Evolutionary conservation across 1,140 invertebrate species (phyloP).

Genomic region (Cydia splendana): DNA sequence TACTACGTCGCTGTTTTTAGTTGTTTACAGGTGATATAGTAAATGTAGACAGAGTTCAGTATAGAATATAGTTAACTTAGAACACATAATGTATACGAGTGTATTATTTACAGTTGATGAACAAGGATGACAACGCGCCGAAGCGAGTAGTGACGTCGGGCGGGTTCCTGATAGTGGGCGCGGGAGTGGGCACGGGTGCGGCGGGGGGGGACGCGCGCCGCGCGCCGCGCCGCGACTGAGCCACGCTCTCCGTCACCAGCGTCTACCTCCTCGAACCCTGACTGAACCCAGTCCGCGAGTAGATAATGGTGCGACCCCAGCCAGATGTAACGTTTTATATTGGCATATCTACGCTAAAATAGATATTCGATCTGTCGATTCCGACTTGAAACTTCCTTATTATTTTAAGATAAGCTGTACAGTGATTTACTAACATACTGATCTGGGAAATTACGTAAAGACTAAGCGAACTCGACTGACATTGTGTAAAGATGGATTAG

Average conservation of each 20-base stretch:
- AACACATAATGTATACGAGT: neutral
- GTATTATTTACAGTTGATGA: conserved; percentile 50
- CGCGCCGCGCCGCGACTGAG: conserved; percentile 23
- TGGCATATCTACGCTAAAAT: neutral
- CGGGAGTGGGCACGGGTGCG: conserved; percentile 47
- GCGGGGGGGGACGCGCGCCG: neutral
- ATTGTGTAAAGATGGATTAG: conserved; percentile 22
- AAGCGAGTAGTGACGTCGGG: conserved; percentile 70
- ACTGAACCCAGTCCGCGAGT: neutral
- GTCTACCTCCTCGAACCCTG: neutral
- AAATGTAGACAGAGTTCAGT: neutral
- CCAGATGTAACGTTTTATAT: neutral
- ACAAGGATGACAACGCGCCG: conserved; percentile 51
- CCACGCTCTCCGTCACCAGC: neutral
- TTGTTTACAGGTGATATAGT: too few relatives aligned
- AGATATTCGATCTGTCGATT: neutral
- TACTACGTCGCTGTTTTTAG: too few relatives aligned
- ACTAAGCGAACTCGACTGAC: conserved; percentile 25
- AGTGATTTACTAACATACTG: conserved; percentile 11
- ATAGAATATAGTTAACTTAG: neutral
- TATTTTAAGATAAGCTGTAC: conserved; percentile 21
- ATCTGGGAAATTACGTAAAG: conserved; percentile 1
- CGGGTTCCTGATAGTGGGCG: conserved; percentile 68
- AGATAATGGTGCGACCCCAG: neutral
- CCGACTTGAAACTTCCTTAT: neutral